These are phyloP conservation scores for Corythaixoides concolor DNA, from an alignment of 2,113 vertebrate genomes.

Conservation along the genomic window DNA sequence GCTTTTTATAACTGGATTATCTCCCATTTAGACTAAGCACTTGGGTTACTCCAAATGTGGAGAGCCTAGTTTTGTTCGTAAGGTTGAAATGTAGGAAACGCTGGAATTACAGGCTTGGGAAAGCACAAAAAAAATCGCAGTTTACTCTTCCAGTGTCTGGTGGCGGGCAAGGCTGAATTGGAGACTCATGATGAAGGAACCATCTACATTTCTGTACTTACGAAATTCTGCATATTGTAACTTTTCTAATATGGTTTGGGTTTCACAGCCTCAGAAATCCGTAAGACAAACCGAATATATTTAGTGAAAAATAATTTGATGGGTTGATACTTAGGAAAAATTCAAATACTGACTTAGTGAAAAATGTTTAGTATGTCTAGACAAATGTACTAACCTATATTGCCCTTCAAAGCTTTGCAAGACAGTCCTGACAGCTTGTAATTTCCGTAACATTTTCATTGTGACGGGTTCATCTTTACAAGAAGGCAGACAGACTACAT, in stretches of 20 bases:
- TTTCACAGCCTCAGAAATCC: not conserved
- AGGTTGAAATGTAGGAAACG: not conserved
- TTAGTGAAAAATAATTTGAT: not conserved
- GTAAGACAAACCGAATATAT: not conserved
- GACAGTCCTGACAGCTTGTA: not conserved
- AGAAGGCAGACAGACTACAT: not conserved
- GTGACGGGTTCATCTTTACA: not conserved
- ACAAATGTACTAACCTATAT: not conserved
- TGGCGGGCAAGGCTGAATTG: not conserved
- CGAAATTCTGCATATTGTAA: not conserved
- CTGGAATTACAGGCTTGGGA: not conserved
- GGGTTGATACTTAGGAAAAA: not conserved
- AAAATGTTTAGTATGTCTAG: not conserved
- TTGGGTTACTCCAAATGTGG: rapidly evolving
- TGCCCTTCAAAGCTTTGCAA: not conserved
- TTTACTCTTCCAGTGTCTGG: not conserved
- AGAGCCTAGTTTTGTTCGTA: not conserved
- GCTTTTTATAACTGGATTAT: conserved; percentile 22
- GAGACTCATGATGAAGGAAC: not conserved
- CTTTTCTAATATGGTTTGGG: not conserved
- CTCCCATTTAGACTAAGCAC: not conserved
- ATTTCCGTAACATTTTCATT: not conserved
- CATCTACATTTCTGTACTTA: not conserved
- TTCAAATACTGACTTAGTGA: not conserved
- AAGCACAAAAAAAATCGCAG: not conserved